Conservation (phyloP, 2,888 invertebrate species). For the Choreutis nemorana region DNA sequence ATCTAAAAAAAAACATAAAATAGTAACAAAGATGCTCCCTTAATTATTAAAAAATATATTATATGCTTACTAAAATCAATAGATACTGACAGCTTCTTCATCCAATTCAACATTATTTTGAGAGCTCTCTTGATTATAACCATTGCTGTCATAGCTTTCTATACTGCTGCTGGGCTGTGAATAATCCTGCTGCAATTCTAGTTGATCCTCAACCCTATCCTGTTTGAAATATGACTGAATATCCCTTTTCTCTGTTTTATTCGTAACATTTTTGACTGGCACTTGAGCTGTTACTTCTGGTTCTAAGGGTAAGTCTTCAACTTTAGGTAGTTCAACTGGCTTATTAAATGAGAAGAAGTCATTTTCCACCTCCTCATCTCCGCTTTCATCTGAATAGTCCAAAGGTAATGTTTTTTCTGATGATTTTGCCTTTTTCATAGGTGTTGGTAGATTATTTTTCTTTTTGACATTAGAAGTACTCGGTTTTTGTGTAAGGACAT, state of each 20-base stretch:
- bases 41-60: slow-evolving; percentile 1
- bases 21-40: neutral
- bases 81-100: slow-evolving; percentile 50
- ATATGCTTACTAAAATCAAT: neutral
- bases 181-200: slow-evolving; percentile 16
- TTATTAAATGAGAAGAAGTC: slow-evolving; percentile 65
- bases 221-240: slow-evolving; percentile 48
- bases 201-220: slow-evolving; percentile 17
- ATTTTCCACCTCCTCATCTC: slow-evolving; percentile 58
- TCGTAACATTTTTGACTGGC: slow-evolving; percentile 6
- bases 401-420: slow-evolving; percentile 20
- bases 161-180: slow-evolving; percentile 12
- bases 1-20: slow-evolving; percentile 39
- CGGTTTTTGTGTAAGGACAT: slow-evolving; percentile 47
- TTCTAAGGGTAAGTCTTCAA: slow-evolving; percentile 38
- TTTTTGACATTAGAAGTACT: slow-evolving; percentile 21
- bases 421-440: slow-evolving; percentile 23
- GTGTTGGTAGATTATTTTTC: slow-evolving; percentile 20
- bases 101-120: slow-evolving; percentile 23
- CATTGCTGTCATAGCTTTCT: slow-evolving; percentile 16
- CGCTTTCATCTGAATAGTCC: slow-evolving; percentile 51
- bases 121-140: slow-evolving; percentile 12
- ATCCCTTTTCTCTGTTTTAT: slow-evolving; percentile 21
- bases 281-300: slow-evolving; percentile 25
- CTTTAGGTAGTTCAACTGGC: slow-evolving; percentile 35